Conservation (phyloP, 2,888 invertebrate species). For the Taphrorychus bicolor region DNA sequence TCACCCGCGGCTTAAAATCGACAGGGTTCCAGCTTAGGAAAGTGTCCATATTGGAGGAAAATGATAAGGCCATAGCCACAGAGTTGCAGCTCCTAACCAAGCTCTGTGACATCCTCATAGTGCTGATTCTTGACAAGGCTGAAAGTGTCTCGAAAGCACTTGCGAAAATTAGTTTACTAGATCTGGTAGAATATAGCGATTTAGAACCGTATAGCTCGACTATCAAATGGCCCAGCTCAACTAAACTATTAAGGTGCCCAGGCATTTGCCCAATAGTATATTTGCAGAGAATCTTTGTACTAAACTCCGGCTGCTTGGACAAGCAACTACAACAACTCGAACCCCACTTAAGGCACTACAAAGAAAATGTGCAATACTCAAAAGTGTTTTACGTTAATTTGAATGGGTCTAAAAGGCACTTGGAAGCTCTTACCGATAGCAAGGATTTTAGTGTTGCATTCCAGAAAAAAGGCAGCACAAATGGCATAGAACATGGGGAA, state of each 20-base stretch:
- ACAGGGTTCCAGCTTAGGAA: constrained; percentile 40
- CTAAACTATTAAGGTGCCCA: constrained; percentile 42
- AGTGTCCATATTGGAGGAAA: constrained; percentile 39
- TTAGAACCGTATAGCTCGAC: constrained; percentile 33
- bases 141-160: constrained; percentile 44
- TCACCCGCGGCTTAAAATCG: constrained; percentile 18
- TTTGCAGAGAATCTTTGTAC: constrained; percentile 45
- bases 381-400: constrained; percentile 23
- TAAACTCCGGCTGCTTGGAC: constrained; percentile 28
- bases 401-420: constrained; percentile 18
- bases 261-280: constrained; percentile 38
- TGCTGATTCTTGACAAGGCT: constrained; percentile 42
- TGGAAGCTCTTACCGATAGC: background rate
- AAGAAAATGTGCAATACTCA: constrained; percentile 3
- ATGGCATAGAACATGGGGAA: background rate
- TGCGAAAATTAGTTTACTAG: constrained; percentile 45
- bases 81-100: constrained; percentile 42
- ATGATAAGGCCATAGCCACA: constrained; percentile 28
- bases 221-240: constrained; percentile 41
- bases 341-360: constrained; percentile 24
- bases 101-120: constrained; percentile 49
- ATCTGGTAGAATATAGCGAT: constrained; percentile 31
- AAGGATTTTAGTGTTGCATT: constrained; percentile 15
- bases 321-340: constrained; percentile 25
- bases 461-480: constrained; percentile 8